These are phyloP conservation scores for Drosophila siamana DNA, from an alignment of 2,888 invertebrate species.

Conservation along the genomic window DNA sequence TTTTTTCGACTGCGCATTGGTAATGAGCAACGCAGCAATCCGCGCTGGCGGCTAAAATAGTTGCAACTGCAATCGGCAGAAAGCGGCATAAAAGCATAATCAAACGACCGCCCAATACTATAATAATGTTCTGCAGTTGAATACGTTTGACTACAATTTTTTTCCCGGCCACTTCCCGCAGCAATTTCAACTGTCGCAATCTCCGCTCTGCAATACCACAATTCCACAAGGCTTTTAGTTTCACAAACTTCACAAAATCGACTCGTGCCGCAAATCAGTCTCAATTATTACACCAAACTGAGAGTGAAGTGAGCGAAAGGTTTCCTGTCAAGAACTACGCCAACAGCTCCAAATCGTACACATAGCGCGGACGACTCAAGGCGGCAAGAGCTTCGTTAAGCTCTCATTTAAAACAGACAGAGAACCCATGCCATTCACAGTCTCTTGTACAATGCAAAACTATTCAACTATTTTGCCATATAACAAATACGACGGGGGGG, in stretches of 20 bases:
- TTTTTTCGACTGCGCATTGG: conserved; percentile 43
- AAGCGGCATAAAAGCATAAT: conserved; percentile 47
- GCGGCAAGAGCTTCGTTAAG: conserved; percentile 76
- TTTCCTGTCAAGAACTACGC: conserved; percentile 19
- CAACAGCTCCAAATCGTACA: conserved; percentile 37
- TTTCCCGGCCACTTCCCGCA: neutral
- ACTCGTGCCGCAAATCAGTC: conserved; percentile 63
- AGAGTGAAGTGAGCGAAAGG: neutral
- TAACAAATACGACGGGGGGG: conserved; percentile 57
- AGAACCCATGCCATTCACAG: conserved; percentile 4
- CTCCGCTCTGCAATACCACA: conserved; percentile 23
- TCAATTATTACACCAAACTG: conserved; percentile 65
- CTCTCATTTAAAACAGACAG: conserved; percentile 80
- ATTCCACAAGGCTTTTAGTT: conserved; percentile 21
- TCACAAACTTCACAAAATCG: conserved; percentile 50
- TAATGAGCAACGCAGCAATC: conserved; percentile 49
- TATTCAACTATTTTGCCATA: conserved; percentile 75
- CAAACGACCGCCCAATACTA: conserved; percentile 27
- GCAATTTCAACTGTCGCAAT: conserved; percentile 14
- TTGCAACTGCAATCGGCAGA: conserved; percentile 28
- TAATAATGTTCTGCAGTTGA: conserved; percentile 17
- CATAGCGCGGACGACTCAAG: conserved; percentile 18
- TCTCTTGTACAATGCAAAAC: conserved; percentile 71
- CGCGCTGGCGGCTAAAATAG: conserved; percentile 37
- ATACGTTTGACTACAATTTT: neutral